These are phyloP conservation scores for Hetaerina americana DNA, from an alignment of 1,140 invertebrate genomes.

Conservation along the genomic window DNA sequence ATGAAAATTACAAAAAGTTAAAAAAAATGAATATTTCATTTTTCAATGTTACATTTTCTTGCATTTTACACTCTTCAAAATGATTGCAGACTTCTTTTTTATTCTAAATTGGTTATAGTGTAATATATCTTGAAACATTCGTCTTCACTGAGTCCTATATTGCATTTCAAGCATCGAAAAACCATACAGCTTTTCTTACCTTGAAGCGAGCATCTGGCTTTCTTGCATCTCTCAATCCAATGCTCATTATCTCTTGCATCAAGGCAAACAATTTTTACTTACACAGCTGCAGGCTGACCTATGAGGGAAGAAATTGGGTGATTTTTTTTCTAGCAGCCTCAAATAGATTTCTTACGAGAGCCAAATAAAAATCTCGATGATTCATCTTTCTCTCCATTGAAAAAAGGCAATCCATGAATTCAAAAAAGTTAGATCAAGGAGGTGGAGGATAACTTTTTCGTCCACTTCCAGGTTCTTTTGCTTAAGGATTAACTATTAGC, in stretches of 20 bases:
- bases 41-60: background rate
- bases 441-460: too few relatives aligned
- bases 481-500: too few relatives aligned
- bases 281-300: too few relatives aligned
- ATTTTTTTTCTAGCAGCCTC: background rate
- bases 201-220: background rate
- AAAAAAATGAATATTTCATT: background rate
- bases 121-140: background rate
- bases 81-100: background rate
- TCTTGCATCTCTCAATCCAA: background rate
- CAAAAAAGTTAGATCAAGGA: background rate
- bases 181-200: background rate
- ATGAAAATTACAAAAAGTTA: background rate
- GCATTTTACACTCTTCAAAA: background rate
- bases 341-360: background rate
- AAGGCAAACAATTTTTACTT: background rate
- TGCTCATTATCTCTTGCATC: background rate
- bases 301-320: background rate
- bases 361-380: background rate
- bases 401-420: background rate
- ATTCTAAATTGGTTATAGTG: background rate
- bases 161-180: background rate
- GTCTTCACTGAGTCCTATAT: background rate
- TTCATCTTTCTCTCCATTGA: background rate
- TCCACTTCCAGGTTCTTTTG: too few relatives aligned